Evolutionary conservation across 2,113 vertebrate genomes (phyloP).

Genomic region (Alligator mississippiensis): DNA sequence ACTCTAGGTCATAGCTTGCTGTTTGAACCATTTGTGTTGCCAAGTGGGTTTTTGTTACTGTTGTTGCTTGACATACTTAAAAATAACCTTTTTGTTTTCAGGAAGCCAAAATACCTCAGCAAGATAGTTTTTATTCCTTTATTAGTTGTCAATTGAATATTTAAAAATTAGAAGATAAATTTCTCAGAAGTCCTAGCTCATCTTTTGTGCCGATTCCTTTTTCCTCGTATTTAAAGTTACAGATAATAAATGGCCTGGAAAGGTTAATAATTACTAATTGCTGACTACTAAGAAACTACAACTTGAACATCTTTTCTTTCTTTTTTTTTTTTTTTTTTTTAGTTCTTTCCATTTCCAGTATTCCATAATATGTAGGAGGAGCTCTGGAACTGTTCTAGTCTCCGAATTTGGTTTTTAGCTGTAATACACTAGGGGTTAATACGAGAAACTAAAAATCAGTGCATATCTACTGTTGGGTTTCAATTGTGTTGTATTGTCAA

Average conservation of each 20-base stretch:
- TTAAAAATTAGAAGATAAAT: not conserved
- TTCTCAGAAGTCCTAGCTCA: not conserved
- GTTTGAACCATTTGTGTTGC: not conserved
- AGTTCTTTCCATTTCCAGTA: not conserved
- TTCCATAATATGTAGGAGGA: not conserved
- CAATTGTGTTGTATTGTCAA: not conserved
- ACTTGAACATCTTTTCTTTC: not conserved
- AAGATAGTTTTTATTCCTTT: not conserved
- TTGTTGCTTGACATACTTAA: not conserved
- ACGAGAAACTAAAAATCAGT: not conserved
- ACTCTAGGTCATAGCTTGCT: fast-evolving
- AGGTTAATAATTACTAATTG: not conserved
- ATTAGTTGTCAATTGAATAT: not conserved
- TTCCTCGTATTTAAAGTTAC: not conserved
- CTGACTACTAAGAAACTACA: not conserved
- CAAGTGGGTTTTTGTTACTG: not conserved
- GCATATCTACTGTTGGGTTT: not conserved
- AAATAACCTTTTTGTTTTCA: not conserved
- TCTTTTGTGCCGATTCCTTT: not conserved
- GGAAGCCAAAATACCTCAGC: not conserved
- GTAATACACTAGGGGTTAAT: not conserved
- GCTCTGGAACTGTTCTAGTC: not conserved
- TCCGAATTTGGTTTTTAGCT: not conserved
- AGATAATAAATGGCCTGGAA: not conserved
- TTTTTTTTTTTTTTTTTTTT: not conserved